These are phyloP conservation scores for Ahaetulla prasina DNA, from an alignment of 2,113 vertebrate species.

Conservation along the genomic window DNA sequence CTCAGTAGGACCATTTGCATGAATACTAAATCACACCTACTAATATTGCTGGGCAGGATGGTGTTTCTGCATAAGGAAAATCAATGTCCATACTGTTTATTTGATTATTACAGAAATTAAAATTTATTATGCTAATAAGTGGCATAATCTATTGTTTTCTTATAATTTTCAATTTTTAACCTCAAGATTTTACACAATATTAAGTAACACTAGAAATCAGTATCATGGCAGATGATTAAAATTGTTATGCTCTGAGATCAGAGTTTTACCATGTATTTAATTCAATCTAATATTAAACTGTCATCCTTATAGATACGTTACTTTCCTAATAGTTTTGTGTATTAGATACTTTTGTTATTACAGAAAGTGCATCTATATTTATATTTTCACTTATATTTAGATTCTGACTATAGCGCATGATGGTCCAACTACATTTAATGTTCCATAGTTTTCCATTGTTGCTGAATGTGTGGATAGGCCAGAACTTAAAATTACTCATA, in stretches of 20 bases:
- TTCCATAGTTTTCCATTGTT: not conserved
- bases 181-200: not conserved
- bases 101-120: not conserved
- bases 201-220: not conserved
- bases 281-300: not conserved
- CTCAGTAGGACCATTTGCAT: not conserved
- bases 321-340: not conserved
- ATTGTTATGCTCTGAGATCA: not conserved
- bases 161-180: not conserved
- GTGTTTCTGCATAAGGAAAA: not conserved
- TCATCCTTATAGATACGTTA: not conserved
- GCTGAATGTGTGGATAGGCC: not conserved
- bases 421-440: not conserved
- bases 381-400: not conserved
- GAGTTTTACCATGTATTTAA: not conserved
- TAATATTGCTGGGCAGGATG: not conserved
- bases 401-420: not conserved
- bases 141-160: not conserved
- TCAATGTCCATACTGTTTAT: not conserved
- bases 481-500: not conserved
- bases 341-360: not conserved
- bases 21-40: not conserved
- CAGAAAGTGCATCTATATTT: not conserved
- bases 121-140: not conserved
- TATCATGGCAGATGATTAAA: not conserved